A percentile compares a stretch with the other conserved stretches of the same genome.
phyloP scores from a whole-genome alignment of 2,797 vertebrate genomes.

The Ptychadena robeensis region DNA sequence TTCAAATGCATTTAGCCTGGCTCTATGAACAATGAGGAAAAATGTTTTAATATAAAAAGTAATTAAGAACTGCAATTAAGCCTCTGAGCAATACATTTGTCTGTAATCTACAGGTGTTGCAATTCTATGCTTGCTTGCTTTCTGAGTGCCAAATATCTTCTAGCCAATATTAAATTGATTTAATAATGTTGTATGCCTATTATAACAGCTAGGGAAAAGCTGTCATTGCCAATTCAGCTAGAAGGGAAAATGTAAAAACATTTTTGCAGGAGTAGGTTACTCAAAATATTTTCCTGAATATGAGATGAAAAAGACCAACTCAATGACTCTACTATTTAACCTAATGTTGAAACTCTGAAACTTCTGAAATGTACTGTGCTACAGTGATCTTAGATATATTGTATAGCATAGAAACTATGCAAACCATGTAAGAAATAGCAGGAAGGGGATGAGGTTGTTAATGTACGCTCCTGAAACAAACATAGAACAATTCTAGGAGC shows the following conservation, averaged over 20 bases:
- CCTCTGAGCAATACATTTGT: constrained; percentile 20
- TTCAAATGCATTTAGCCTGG: background rate
- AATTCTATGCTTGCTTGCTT: constrained; percentile 14
- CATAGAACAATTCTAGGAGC: too few relatives aligned
- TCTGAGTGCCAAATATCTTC: constrained; percentile 28
- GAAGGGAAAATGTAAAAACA: background rate
- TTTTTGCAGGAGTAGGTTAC: background rate
- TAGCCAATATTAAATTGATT: constrained; percentile 12
- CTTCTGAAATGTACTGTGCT: background rate
- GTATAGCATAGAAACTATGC: too few relatives aligned
- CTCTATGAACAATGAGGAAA: background rate
- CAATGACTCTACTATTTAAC: background rate
- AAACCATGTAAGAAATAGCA: too few relatives aligned
- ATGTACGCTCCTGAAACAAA: too few relatives aligned
- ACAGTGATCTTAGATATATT: too few relatives aligned
- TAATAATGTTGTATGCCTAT: background rate
- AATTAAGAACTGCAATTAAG: constrained; percentile 35
- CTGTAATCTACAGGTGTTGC: constrained; percentile 28
- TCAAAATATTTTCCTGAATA: background rate
- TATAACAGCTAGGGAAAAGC: background rate
- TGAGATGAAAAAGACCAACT: background rate
- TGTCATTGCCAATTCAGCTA: constrained; percentile 3
- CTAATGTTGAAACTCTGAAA: background rate
- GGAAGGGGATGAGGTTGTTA: too few relatives aligned
- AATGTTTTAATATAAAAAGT: constrained; percentile 28